Evolutionary conservation across 2,797 vertebrate genomes (phyloP).

Genomic region (Catharus ustulatus): DNA sequence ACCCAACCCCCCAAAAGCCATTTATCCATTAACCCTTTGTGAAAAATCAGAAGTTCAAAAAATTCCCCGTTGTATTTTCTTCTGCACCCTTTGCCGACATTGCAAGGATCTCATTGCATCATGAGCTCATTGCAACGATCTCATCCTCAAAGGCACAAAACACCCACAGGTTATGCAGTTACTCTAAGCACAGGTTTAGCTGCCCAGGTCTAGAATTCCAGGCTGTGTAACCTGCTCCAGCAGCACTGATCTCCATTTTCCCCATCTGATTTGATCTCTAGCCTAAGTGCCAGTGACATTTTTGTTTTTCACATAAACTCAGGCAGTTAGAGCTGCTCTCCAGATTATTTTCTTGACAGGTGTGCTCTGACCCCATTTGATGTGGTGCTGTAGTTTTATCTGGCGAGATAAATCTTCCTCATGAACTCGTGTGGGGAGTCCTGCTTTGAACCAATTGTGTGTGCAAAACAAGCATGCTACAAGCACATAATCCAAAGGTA

Average conservation of each 20-base stretch:
- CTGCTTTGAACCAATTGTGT: background rate
- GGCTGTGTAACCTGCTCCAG: background rate
- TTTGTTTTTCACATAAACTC: background rate
- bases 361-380: background rate
- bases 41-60: background rate
- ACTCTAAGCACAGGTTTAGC: background rate
- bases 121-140: background rate
- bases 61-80: background rate
- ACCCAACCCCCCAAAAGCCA: background rate
- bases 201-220: background rate
- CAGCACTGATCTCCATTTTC: background rate
- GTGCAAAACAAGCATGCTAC: background rate
- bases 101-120: background rate
- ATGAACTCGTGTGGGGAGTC: background rate
- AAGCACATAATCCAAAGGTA: constrained; percentile 14
- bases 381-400: background rate
- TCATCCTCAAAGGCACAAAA: background rate
- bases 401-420: background rate
- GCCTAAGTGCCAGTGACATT: background rate
- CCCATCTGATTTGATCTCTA: background rate
- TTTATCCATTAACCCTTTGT: background rate
- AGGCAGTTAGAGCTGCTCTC: background rate
- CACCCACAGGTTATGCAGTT: background rate
- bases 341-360: background rate
- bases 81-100: background rate